A percentile compares a stretch with the other conserved stretches of the same genome.
Evolutionary conservation across 2,113 vertebrate genomes (phyloP).

Genomic region (Pituophis catenifer): DNA sequence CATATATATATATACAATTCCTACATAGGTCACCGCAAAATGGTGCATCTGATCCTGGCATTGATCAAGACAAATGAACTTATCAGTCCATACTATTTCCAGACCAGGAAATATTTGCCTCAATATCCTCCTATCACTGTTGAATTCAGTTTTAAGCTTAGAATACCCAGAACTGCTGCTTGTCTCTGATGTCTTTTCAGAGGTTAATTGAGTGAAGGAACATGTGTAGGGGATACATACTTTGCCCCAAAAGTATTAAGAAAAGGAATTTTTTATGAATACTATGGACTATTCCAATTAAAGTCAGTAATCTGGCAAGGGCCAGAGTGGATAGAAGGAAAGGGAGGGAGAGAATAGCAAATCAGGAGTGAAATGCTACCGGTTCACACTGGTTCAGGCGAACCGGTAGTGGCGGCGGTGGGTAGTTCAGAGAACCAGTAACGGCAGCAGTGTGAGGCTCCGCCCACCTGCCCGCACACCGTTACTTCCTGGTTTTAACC

Average conservation of each 20-base stretch:
- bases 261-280: not conserved
- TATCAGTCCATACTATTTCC: not conserved
- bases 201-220: not conserved
- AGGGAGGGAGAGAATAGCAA: not conserved
- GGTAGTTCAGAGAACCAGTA: too few species aligned
- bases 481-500: too few species aligned
- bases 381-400: too few species aligned
- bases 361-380: not conserved
- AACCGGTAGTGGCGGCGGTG: too few species aligned
- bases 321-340: not conserved
- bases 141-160: not conserved
- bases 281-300: not conserved
- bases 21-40: not conserved
- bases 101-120: not conserved
- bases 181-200: not conserved
- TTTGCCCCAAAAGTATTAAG: not conserved
- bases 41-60: not conserved
- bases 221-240: not conserved
- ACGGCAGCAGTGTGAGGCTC: too few species aligned
- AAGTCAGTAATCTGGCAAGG: not conserved
- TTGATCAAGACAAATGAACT: not conserved
- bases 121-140: not conserved
- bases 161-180: too few species aligned
- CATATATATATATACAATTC: not conserved
- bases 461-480: too few species aligned